Percentiles rank a stretch among this genome's conserved stretches.
These are phyloP conservation scores for Drosophila parthenogenetica DNA, from an alignment of 2,888 invertebrate genomes.

Conservation along the genomic window DNA sequence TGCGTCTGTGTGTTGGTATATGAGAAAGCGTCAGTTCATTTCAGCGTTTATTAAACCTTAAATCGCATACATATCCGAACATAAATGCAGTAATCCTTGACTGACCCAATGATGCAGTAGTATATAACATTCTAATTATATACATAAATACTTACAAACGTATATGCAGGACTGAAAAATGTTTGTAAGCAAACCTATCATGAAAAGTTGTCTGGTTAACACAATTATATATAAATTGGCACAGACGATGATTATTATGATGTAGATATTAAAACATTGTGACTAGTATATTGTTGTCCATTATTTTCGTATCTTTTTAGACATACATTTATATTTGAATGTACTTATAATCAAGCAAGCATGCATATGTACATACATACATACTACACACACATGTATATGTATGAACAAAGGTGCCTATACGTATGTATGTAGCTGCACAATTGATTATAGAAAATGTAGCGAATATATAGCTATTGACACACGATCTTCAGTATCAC, in stretches of 20 bases:
- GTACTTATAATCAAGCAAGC: slow-evolving; percentile 11
- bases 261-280: not conserved
- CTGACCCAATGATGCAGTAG: not conserved
- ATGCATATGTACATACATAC: slow-evolving; percentile 5
- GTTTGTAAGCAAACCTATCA: not conserved
- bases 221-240: not conserved
- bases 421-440: slow-evolving; percentile 18
- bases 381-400: slow-evolving; percentile 14
- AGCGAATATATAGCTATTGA: slow-evolving; percentile 2
- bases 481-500: not conserved
- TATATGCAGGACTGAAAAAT: slow-evolving; percentile 1
- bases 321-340: not conserved
- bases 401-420: slow-evolving; percentile 17
- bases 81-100: slow-evolving; percentile 1
- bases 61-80: not conserved
- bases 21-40: slow-evolving; percentile 1
- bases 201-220: not conserved
- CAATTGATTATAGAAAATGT: slow-evolving; percentile 15
- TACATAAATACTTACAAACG: not conserved
- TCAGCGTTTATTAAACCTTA: not conserved
- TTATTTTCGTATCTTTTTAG: slow-evolving; percentile 8
- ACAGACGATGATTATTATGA: slow-evolving; percentile 1
- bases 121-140: not conserved
- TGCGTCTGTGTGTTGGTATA: not conserved
- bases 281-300: slow-evolving; percentile 6